Evolutionary conservation across 2,888 invertebrate genomes (phyloP).

Genomic region (Lasiommata megera): DNA sequence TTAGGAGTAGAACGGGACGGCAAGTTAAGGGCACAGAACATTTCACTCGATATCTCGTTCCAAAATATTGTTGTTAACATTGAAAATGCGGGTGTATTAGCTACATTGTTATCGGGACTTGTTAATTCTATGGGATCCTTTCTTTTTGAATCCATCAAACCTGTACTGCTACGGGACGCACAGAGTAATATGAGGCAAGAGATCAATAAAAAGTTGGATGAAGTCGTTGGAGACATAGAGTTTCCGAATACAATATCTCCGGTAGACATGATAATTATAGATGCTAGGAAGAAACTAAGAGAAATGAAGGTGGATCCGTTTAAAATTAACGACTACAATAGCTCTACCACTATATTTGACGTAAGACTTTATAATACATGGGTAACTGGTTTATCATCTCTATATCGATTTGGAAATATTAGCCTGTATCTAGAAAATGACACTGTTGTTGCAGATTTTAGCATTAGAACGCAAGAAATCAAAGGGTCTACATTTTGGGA

Average conservation of each 20-base stretch:
- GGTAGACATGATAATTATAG: constrained; percentile 90
- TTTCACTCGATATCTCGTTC: constrained; percentile 89
- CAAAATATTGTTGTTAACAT: constrained; percentile 89
- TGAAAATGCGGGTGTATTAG: constrained; percentile 89
- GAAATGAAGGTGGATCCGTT: constrained; percentile 88
- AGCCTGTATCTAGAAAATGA: constrained; percentile 87
- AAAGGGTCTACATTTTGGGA: constrained; percentile 91
- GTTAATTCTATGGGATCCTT: constrained; percentile 92
- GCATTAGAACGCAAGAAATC: constrained; percentile 90
- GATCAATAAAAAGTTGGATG: constrained; percentile 88
- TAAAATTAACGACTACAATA: constrained; percentile 86
- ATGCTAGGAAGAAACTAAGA: constrained; percentile 85
- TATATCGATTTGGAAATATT: constrained; percentile 91
- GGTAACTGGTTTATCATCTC: constrained; percentile 89
- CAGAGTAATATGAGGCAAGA: constrained; percentile 87
- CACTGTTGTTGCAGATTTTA: constrained; percentile 83
- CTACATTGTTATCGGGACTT: constrained; percentile 85
- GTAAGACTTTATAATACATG: constrained; percentile 87
- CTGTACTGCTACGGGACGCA: constrained; percentile 89
- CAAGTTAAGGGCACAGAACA: constrained; percentile 87
- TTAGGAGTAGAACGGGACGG: constrained; percentile 88
- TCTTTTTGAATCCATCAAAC: constrained; percentile 94
- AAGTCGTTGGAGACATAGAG: constrained; percentile 84
- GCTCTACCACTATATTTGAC: constrained; percentile 85
- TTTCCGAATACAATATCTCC: constrained; percentile 94